These are phyloP conservation scores for Papilio xuthus DNA, from an alignment of 1,140 invertebrate genomes.

Conservation along the genomic window DNA sequence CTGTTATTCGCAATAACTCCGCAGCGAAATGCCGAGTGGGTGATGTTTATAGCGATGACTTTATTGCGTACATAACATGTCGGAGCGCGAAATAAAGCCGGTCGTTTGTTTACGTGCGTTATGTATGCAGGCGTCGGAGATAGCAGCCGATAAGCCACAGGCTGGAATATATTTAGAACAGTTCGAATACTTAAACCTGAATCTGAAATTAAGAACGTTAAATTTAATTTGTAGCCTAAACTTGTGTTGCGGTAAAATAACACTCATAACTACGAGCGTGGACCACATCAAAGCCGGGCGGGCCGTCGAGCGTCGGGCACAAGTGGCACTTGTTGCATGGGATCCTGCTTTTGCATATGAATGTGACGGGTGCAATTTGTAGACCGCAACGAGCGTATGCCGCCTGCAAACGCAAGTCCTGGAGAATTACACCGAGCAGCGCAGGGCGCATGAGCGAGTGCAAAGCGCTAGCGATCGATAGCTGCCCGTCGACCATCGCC, in stretches of 20 bases:
- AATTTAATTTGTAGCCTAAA: conserved; percentile 13
- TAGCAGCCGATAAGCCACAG: conserved; percentile 38
- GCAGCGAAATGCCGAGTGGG: neutral
- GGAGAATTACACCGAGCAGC: conserved; percentile 42
- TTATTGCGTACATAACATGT: conserved; percentile 16
- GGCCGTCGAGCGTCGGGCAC: conserved; percentile 36
- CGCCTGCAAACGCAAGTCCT: conserved; percentile 38
- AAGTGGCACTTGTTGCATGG: conserved; percentile 67
- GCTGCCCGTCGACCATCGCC: neutral
- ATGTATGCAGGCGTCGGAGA: conserved; percentile 40
- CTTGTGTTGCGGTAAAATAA: conserved; percentile 34
- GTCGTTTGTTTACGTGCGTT: conserved; percentile 37
- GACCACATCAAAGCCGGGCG: conserved; percentile 33
- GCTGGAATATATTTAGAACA: neutral
- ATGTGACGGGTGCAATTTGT: conserved; percentile 61
- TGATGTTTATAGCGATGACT: conserved; percentile 30
- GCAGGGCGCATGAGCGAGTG: conserved; percentile 37
- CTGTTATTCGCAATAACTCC: conserved; percentile 17
- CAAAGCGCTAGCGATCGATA: conserved; percentile 28
- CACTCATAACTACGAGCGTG: conserved; percentile 28
- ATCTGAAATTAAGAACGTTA: neutral
- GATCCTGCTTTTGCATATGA: conserved; percentile 61
- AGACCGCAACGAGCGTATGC: conserved; percentile 41
- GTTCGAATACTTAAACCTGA: neutral
- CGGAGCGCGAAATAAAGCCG: conserved; percentile 29